Evolutionary conservation across 2,113 vertebrate species (phyloP), one percentile per base, ranked within the genome.

Genomic region (Cranoglanis bouderius): DNA sequence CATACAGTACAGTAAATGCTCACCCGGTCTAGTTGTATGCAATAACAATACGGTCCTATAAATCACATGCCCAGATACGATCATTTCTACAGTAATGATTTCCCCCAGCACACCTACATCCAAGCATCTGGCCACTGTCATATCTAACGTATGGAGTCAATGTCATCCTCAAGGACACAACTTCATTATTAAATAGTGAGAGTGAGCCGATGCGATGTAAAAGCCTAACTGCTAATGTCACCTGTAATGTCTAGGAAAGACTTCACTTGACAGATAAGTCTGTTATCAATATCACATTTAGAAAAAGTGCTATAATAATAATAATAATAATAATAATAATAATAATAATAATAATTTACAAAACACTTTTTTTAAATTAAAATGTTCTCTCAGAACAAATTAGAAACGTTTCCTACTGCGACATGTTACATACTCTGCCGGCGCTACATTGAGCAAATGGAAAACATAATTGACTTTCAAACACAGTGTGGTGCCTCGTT

Each of bases 81-180:
- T 46, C 75, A 70, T 84, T 63, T 77, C 70, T 61, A 53, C n/a
- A 49, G 77, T 51, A 40, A 67, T 29, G 14, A 38, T n/a, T 77
- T 87, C 18, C 49, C 35, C 53, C 14, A 29, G 65, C 63, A 83
- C 35, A 81, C 35, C 80, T 87, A 65, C 53, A 88, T 16, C 72
- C 12, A 70, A 82, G 87, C 88, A 84, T 84, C 80, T 81, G 72
- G 57, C 40, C 51, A 86, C 49, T 88, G n/a, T 55, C 63, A 85
- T 51, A 84, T 65, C 70, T 92, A 86, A 93, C 88, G 88, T 89
- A 93, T 89, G 88, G 89, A 90, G 72, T 82, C 92, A 95, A 95
- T 94, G 94, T 94, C 94, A 94, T 92, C 90, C 84, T 92, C 86
- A 96, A 95, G 94, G 94, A 86, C 94, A 93, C 85, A 51, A 88